These are phyloP conservation scores for Amorpha juglandis DNA, from an alignment of 2,888 invertebrate genomes.

Conservation along the genomic window DNA sequence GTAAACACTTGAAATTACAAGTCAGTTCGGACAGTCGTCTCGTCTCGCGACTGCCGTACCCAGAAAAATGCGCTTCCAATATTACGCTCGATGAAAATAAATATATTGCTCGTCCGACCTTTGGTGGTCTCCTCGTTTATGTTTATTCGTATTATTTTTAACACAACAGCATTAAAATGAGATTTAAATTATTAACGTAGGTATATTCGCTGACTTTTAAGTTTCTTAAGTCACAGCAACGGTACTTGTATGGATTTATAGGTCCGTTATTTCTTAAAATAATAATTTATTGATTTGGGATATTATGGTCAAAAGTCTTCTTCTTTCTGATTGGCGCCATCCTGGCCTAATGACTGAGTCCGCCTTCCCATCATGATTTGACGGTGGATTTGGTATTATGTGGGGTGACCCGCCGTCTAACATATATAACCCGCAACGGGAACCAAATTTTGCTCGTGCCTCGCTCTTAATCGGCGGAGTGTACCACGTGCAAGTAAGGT, in stretches of 20 bases:
- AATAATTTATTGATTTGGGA: neutral
- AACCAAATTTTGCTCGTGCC: too few relatives aligned
- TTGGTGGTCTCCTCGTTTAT: constrained; percentile 36
- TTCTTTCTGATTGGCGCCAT: too few relatives aligned
- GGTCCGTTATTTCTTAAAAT: too few relatives aligned
- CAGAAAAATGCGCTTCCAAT: constrained; percentile 81
- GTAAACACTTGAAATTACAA: constrained; percentile 84
- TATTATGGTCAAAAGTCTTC: too few relatives aligned
- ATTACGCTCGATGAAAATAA: constrained; percentile 76
- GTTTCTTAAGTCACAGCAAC: neutral
- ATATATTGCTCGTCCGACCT: constrained; percentile 57
- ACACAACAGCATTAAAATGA: constrained; percentile 10
- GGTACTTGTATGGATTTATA: neutral
- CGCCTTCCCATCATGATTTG: too few relatives aligned
- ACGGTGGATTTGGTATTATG: too few relatives aligned
- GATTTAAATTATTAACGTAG: neutral
- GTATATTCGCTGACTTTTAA: neutral
- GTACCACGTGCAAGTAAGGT: too few relatives aligned
- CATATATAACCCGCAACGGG: too few relatives aligned
- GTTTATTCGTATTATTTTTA: constrained; percentile 15
- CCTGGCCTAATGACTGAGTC: too few relatives aligned
- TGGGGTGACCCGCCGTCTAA: too few relatives aligned
- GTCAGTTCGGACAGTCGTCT: constrained; percentile 63
- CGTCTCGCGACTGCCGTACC: constrained; percentile 46
- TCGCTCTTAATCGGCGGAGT: too few relatives aligned